Conservation (phyloP, 2,888 invertebrate species). For the Phalangium opilio region DNA sequence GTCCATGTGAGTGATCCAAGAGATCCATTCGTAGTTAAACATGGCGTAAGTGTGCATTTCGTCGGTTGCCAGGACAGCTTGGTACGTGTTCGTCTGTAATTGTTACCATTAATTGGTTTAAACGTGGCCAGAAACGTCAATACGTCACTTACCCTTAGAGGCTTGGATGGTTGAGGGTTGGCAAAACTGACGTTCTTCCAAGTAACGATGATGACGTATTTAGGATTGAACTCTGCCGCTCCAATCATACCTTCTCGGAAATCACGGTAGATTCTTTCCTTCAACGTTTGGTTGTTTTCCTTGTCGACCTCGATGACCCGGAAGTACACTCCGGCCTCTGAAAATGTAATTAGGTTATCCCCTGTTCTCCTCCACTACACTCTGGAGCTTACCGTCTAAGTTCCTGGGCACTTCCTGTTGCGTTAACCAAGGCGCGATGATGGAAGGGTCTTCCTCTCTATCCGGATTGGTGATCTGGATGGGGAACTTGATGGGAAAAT, state of each 20-base stretch:
- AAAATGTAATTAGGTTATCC: too few relatives aligned
- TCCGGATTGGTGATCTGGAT: slow-evolving; percentile 42
- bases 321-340: slow-evolving; percentile 61
- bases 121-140: too few relatives aligned
- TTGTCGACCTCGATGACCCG: slow-evolving; percentile 32
- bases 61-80: slow-evolving; percentile 80
- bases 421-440: slow-evolving; percentile 61
- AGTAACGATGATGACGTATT: slow-evolving; percentile 75
- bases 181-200: slow-evolving; percentile 66
- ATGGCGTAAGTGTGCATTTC: slow-evolving; percentile 88
- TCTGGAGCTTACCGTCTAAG: slow-evolving; percentile 40
- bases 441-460: slow-evolving; percentile 66
- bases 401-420: slow-evolving; percentile 15
- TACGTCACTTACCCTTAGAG: not conserved
- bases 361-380: too few relatives aligned
- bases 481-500: slow-evolving; percentile 74
- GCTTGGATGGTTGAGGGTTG: too few relatives aligned
- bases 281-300: slow-evolving; percentile 15
- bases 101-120: too few relatives aligned
- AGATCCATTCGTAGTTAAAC: slow-evolving; percentile 79
- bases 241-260: slow-evolving; percentile 39
- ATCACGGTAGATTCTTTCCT: slow-evolving; percentile 19
- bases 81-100: slow-evolving; percentile 80
- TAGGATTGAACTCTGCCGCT: slow-evolving; percentile 73
- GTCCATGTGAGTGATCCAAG: slow-evolving; percentile 80